Percentiles rank a stretch among this genome's conserved stretches.
Evolutionary conservation across 2,113 vertebrate genomes (phyloP).

Genomic region (Oncorhynchus mykiss): DNA sequence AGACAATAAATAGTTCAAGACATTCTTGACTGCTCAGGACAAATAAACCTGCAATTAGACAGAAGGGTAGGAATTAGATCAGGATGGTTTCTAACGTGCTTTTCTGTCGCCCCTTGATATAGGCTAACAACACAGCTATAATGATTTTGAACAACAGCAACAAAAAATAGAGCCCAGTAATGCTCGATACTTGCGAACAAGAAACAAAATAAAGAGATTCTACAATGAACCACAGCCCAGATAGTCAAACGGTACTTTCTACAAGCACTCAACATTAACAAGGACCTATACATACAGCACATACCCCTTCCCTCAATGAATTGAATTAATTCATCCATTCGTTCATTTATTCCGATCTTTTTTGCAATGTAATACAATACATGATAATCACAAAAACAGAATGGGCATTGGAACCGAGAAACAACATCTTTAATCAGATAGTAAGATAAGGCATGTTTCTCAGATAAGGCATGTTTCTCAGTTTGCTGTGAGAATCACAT

Average conservation of each 20-base stretch:
- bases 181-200: neutral
- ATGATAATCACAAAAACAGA: neutral
- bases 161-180: neutral
- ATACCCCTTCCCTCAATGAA: no score
- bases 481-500: constrained; percentile 31
- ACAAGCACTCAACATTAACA: neutral
- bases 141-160: no score
- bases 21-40: no score
- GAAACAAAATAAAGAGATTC: neutral
- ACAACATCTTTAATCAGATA: neutral
- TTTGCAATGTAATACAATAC: no score
- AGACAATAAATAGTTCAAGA: no score
- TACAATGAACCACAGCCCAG: neutral
- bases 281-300: neutral
- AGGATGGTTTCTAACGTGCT: no score
- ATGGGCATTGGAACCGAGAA: constrained; percentile 1
- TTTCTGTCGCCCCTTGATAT: no score
- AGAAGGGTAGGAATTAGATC: no score
- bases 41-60: no score
- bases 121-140: no score
- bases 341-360: no score
- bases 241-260: neutral
- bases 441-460: constrained; percentile 4
- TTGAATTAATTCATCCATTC: no score
- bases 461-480: constrained; percentile 6